Conservation (phyloP, 2,797 vertebrate genomes). For the Momotus momota region DNA sequence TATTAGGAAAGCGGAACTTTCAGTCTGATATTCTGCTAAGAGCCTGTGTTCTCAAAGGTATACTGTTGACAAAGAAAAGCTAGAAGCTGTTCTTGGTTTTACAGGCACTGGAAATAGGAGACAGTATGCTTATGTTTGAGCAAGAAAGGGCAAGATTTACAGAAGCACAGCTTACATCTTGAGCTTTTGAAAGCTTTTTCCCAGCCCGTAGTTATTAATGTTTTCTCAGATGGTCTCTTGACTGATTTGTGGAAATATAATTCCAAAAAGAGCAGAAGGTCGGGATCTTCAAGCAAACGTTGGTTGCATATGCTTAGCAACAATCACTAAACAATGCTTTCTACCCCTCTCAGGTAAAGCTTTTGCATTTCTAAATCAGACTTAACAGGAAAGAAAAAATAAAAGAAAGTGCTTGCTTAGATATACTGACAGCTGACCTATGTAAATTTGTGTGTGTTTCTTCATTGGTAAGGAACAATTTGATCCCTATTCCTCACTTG, state of each 20-base stretch:
- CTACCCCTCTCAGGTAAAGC: rapidly evolving
- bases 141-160: neutral
- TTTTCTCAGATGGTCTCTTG: neutral
- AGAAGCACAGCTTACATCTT: neutral
- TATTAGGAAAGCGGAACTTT: neutral
- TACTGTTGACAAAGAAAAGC: neutral
- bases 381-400: neutral
- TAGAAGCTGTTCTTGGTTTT: neutral
- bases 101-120: neutral
- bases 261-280: neutral
- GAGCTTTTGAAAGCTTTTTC: neutral
- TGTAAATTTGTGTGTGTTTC: rapidly evolving
- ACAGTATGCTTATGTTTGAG: neutral
- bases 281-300: neutral
- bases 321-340: neutral
- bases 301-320: neutral
- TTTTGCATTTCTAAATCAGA: neutral
- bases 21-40: neutral
- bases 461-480: neutral
- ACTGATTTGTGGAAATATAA: neutral
- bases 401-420: neutral
- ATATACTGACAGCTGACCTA: neutral
- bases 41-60: neutral
- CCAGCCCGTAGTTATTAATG: neutral
- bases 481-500: neutral